These are phyloP conservation scores for Brachypteracias leptosomus DNA, from an alignment of 2,113 vertebrate species.

Conservation along the genomic window DNA sequence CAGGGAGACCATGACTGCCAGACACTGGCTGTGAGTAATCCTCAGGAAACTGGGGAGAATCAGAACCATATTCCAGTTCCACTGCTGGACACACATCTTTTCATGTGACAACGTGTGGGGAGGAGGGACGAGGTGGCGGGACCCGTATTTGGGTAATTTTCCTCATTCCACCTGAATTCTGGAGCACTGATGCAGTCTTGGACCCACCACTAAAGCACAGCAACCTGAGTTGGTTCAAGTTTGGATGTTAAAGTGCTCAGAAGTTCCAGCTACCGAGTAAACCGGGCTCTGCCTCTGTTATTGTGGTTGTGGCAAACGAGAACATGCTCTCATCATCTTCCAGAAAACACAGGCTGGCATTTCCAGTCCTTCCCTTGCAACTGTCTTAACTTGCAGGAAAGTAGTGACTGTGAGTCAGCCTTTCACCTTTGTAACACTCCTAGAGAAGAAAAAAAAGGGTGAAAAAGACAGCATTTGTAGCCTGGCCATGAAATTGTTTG, in stretches of 20 bases:
- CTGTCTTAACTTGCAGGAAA: not conserved
- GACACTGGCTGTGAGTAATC: not conserved
- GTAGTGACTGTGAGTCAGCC: not conserved
- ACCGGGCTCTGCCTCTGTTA: not conserved
- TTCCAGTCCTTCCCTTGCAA: not conserved
- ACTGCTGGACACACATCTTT: fast-evolving
- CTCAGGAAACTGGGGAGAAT: not conserved
- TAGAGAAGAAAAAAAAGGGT: not conserved
- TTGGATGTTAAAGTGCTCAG: not conserved
- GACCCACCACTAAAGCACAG: not conserved
- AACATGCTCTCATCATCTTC: not conserved
- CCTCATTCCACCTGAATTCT: not conserved
- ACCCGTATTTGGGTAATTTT: not conserved
- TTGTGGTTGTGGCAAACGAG: not conserved
- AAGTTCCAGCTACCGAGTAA: not conserved
- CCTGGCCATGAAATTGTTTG: not conserved
- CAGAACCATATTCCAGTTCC: not conserved
- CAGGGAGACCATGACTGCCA: not conserved
- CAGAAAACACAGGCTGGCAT: not conserved
- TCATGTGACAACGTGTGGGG: not conserved
- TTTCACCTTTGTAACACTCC: not conserved
- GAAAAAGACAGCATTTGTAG: not conserved
- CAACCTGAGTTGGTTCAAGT: not conserved
- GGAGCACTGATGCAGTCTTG: not conserved
- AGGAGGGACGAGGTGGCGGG: not conserved